A percentile compares a stretch with the other conserved stretches of the same genome.
Conservation (phyloP, 2,797 vertebrate species). For the Hemibagrus guttatus region DNA sequence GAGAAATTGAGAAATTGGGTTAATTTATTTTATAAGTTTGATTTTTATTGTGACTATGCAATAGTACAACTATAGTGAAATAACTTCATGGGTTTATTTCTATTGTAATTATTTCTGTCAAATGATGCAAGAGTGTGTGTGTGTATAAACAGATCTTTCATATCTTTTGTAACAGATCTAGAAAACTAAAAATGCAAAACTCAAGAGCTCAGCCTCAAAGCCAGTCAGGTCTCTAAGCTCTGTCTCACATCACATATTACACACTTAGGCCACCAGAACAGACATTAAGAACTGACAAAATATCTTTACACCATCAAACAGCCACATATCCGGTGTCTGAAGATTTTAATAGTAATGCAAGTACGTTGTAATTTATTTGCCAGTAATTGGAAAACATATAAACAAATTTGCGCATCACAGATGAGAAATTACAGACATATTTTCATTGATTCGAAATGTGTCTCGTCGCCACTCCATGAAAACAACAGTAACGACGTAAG, state of each 20-base stretch:
- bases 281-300: not conserved
- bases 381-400: not conserved
- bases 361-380: too few species aligned
- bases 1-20: too few species aligned
- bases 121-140: not conserved
- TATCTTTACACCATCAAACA: not conserved
- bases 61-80: not conserved
- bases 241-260: not conserved
- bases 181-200: constrained; percentile 6
- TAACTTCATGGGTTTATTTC: not conserved
- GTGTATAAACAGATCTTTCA: not conserved
- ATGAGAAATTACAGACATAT: not conserved
- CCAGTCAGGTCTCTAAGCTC: not conserved
- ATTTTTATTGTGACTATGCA: not conserved
- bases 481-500: not conserved
- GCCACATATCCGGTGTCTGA: not conserved
- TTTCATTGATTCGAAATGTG: not conserved
- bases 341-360: not conserved
- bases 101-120: not conserved
- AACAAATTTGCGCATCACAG: not conserved
- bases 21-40: not conserved
- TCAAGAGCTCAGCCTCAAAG: not conserved
- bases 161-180: not conserved
- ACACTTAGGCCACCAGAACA: not conserved
- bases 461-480: too few species aligned